Base-by-base conservation (phyloP, 2,797 vertebrate species). In the Melanotaenia trifasciata region DNA sequence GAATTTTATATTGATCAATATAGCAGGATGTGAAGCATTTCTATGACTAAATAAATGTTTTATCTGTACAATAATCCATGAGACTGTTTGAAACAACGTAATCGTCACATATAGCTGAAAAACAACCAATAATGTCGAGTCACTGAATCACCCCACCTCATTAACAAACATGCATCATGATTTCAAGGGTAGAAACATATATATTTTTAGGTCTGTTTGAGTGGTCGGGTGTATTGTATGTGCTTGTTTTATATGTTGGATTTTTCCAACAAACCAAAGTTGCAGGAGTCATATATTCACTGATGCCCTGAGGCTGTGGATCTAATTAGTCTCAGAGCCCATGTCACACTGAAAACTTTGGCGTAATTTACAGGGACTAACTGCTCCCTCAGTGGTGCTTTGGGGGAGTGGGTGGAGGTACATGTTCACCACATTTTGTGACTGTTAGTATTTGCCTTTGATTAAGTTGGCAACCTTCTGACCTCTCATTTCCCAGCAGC, bases 401-500 rank as follows among this genome's bases (percentile, higher is more conserved):
- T 16, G n/a, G 60, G 62, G 20, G 36, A 28, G 64, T 2, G 0
- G 28, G 13, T 12, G 78, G 32, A 56, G 26, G 47, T 65, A 61
- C 33, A 20, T 18, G 2, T 45, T 59, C 12, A 7, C 14, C 32
- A 68, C 58, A 61, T 83, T 85, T 84, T 73, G 78, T 85, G 73
- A 83, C 70, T 72, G 56, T 81, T 81, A 75, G 85, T 74, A 74
- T 89, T 88, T 90, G 72, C 50, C 70, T 89, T 87, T 90, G 81
- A 90, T 93, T 92, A 80, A 83, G 47, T 67, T 64, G 22, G 13
- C 64, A 64, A 86, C 83, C 82, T 67, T 24, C 14, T 89, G 90
- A 93, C 90, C 92, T 84, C 60, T 78, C 72, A 74, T 81, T 88
- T 80, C 79, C 86, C 77, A 32, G 38, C 22, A 50, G 76, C 71